These are phyloP conservation scores for Anguilla obscura DNA, from an alignment of 2,797 vertebrate genomes.

Conservation along the genomic window DNA sequence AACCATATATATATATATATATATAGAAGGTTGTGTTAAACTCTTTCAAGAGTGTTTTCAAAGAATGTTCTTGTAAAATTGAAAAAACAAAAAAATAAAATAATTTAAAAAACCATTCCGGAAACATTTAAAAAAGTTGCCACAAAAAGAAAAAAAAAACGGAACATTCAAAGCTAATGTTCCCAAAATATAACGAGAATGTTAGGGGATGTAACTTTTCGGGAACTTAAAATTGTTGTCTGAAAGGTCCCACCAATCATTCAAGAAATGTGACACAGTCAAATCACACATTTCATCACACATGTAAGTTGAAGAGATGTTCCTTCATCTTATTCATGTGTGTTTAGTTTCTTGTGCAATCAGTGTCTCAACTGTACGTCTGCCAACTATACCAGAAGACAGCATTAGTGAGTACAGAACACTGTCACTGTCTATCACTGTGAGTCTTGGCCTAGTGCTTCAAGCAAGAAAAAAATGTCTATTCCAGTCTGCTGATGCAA, in stretches of 20 bases:
- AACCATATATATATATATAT: neutral
- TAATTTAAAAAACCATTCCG: no score
- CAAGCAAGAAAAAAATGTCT: neutral
- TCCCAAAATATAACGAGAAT: no score
- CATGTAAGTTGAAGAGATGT: neutral
- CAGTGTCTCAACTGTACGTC: neutral
- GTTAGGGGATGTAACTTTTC: no score
- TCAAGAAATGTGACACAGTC: neutral
- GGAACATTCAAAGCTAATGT: no score
- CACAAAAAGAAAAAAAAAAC: no score
- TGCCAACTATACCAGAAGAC: neutral
- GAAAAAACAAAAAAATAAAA: no score
- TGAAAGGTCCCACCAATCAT: neutral
- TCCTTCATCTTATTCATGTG: neutral
- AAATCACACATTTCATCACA: neutral
- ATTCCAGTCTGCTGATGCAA: neutral
- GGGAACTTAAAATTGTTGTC: no score
- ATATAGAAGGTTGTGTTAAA: no score
- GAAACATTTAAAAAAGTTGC: no score
- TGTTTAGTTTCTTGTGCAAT: neutral
- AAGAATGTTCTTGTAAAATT: no score
- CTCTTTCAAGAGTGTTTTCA: no score
- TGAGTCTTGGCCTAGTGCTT: neutral
- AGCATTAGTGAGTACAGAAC: neutral
- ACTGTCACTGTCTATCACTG: neutral